Evolutionary conservation across 1,140 invertebrate species (phyloP).

Genomic region (Drosophila sucinea): DNA sequence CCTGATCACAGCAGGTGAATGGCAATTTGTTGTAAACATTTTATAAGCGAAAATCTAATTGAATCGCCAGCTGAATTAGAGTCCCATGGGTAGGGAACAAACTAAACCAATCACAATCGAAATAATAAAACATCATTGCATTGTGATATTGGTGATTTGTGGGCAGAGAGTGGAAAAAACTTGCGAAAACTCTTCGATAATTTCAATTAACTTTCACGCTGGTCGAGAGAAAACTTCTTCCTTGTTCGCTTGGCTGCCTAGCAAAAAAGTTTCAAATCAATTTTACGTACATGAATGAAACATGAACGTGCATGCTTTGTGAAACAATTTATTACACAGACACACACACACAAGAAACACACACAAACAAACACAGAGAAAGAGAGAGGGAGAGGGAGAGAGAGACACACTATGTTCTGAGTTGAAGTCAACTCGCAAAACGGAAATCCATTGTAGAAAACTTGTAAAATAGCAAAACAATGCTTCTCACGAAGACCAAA

Average conservation of each 20-base stretch:
- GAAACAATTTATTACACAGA: conserved; percentile 69
- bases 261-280: conserved; percentile 71
- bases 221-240: conserved; percentile 45
- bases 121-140: conserved; percentile 24
- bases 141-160: conserved; percentile 15
- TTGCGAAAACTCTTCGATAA: conserved; percentile 67
- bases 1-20: conserved; percentile 14
- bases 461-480: conserved; percentile 78
- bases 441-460: conserved; percentile 79
- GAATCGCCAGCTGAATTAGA: conserved; percentile 45
- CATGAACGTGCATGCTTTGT: conserved; percentile 75
- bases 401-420: conserved; percentile 11
- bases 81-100: conserved; percentile 33
- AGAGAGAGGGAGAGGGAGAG: conserved; percentile 3
- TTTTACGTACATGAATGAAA: conserved; percentile 79
- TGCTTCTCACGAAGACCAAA: conserved; percentile 17
- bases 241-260: conserved; percentile 50
- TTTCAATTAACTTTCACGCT: conserved; percentile 74
- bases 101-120: conserved; percentile 61
- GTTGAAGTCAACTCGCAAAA: conserved; percentile 50
- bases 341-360: conserved; percentile 42
- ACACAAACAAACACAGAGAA: conserved; percentile 16
- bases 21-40: conserved; percentile 42
- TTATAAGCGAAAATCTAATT: conserved; percentile 26
- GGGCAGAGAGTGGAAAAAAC: background rate